Evolutionary conservation across 2,797 vertebrate genomes (phyloP).

Genomic region (Aldrovandia affinis): DNA sequence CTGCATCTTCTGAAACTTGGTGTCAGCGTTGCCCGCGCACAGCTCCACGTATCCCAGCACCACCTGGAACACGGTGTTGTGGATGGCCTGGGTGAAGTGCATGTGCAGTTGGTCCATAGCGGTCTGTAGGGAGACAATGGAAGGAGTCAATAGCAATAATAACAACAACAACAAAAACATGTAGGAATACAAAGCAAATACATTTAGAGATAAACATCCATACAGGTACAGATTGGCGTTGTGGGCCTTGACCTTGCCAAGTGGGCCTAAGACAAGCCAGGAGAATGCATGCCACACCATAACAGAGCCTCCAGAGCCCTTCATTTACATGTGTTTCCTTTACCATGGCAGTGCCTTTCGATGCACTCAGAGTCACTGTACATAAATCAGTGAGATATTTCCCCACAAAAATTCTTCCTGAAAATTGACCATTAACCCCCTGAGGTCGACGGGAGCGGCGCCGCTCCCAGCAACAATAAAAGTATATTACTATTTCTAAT

Average conservation of each 20-base stretch:
- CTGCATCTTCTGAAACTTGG: slow-evolving; percentile 98
- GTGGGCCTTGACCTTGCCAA: no score
- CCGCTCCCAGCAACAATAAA: no score
- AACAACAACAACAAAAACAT: background rate
- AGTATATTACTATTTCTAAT: no score
- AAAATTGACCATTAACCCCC: no score
- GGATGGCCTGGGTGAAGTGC: slow-evolving; percentile 99
- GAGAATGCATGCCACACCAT: no score
- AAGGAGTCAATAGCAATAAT: background rate
- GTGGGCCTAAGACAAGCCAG: no score
- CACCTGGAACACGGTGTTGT: slow-evolving; percentile 98
- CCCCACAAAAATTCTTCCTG: no score
- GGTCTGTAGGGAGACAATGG: slow-evolving; percentile 74
- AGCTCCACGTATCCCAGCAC: slow-evolving; percentile 98
- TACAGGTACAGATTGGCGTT: background rate
- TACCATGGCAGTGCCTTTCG: no score
- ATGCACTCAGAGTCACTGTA: background rate
- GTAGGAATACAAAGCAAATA: background rate
- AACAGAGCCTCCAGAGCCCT: no score
- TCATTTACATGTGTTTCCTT: no score
- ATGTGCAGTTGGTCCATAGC: slow-evolving; percentile 99
- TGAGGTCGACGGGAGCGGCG: no score
- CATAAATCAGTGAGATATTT: no score
- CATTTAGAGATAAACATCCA: background rate
- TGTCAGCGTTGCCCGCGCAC: slow-evolving; percentile 94